A percentile compares a stretch with the other conserved stretches of the same genome.
Evolutionary conservation across 2,113 vertebrate genomes (phyloP).

Genomic region (Aphyosemion australe): DNA sequence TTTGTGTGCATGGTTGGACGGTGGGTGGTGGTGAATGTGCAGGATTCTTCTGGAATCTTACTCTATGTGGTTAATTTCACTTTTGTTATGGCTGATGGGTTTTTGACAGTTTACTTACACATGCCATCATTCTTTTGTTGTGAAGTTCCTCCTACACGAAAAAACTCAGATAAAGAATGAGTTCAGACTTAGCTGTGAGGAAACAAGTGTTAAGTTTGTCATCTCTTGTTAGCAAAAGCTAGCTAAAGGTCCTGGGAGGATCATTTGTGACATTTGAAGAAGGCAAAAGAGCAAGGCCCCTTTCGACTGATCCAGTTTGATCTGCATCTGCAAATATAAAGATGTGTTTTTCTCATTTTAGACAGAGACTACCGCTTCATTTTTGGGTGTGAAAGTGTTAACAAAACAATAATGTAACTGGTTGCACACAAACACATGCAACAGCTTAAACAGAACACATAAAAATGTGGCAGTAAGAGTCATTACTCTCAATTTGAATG

Average conservation of each 20-base stretch:
- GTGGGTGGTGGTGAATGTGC: constrained; percentile 8
- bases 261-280: constrained; percentile 47
- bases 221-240: constrained; percentile 18
- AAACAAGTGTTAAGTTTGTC: constrained; percentile 10
- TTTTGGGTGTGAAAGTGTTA: neutral
- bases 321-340: constrained; percentile 26
- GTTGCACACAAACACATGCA: constrained; percentile 4
- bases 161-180: neutral
- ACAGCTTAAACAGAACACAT: constrained; percentile 3
- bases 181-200: neutral
- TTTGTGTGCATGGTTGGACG: constrained; percentile 1
- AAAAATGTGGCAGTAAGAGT: neutral
- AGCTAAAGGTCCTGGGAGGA: constrained; percentile 3
- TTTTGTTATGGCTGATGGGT: constrained; percentile 37
- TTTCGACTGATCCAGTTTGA: constrained; percentile 28
- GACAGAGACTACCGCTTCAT: neutral
- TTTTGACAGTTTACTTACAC: constrained; percentile 21
- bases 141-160: rapidly evolving
- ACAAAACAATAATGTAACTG: constrained; percentile 26
- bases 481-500: neutral
- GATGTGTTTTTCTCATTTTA: neutral
- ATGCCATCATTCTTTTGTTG: neutral
- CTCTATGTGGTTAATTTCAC: constrained; percentile 25
- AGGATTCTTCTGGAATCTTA: constrained; percentile 14
- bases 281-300: neutral